These are phyloP conservation scores for Panthera tigris DNA, from an alignment of 2,113 vertebrate species.

Conservation along the genomic window DNA sequence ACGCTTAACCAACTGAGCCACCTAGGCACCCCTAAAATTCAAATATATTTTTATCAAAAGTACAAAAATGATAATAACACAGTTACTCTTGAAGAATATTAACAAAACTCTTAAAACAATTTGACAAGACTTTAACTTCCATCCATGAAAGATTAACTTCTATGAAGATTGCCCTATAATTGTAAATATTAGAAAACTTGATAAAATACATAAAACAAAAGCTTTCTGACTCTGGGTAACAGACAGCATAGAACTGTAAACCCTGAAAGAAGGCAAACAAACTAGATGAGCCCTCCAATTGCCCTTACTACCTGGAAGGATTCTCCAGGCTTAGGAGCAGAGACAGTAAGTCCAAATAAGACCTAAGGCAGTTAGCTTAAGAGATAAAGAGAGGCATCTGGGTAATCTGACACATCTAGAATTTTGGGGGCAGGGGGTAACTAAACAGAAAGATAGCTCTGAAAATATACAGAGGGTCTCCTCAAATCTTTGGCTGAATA, in stretches of 20 bases:
- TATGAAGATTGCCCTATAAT: neutral
- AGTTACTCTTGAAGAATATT: neutral
- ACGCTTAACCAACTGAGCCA: too few species aligned
- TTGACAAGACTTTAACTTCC: neutral
- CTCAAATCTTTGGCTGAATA: neutral
- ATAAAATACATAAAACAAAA: neutral
- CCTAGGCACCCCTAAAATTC: too few species aligned
- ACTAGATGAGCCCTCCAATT: neutral
- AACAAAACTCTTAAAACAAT: constrained; percentile 5
- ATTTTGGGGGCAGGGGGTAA: neutral
- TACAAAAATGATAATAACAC: neutral
- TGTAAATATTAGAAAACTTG: neutral
- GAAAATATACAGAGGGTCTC: neutral
- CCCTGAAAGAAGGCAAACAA: neutral
- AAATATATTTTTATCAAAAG: neutral
- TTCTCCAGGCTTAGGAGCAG: neutral
- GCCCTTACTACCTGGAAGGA: neutral
- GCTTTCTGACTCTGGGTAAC: neutral
- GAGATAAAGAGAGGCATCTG: neutral
- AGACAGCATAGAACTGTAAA: neutral
- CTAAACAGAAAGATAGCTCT: neutral
- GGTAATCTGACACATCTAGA: neutral
- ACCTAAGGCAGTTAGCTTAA: neutral
- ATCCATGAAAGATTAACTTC: neutral
- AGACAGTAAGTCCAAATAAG: neutral